Percentiles rank a stretch among this genome's conserved stretches.
Conservation (phyloP, 2,797 vertebrate species). For the Sebastes iracundus region DNA sequence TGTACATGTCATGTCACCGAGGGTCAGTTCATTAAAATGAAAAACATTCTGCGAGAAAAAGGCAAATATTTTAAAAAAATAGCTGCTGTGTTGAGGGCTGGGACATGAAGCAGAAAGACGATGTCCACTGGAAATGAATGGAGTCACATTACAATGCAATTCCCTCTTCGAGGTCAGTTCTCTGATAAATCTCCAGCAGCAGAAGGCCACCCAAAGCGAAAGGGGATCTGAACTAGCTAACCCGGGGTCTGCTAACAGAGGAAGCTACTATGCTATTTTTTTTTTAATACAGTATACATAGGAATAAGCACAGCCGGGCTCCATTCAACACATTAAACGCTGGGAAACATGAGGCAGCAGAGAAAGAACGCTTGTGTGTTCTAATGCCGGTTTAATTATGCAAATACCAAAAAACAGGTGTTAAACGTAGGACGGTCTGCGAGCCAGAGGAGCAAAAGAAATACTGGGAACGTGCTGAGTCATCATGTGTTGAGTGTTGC, state of each 20-base stretch:
- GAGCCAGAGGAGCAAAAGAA: neutral
- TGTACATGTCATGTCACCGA: neutral
- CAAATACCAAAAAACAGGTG: neutral
- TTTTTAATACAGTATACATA: slow-evolving; percentile 47
- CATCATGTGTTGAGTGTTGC: slow-evolving; percentile 39
- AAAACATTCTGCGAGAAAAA: neutral
- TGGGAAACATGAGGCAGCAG: neutral
- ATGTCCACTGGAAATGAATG: neutral
- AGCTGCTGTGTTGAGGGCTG: neutral
- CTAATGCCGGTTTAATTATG: neutral
- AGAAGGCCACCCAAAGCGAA: neutral
- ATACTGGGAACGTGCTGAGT: neutral
- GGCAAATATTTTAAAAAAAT: neutral
- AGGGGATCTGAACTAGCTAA: neutral
- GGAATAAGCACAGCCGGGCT: slow-evolving; percentile 43
- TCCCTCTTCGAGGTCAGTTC: neutral
- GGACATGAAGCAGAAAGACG: neutral
- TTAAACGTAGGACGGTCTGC: neutral
- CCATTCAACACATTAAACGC: slow-evolving; percentile 32
- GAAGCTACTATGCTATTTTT: slow-evolving; percentile 40
- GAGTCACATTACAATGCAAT: neutral
- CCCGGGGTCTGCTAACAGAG: slow-evolving; percentile 38
- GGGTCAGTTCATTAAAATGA: neutral
- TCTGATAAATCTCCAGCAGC: neutral
- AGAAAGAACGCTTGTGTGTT: neutral